Evolutionary conservation across 2,113 vertebrate genomes (phyloP).

Genomic region (Leptocoma aspasia): DNA sequence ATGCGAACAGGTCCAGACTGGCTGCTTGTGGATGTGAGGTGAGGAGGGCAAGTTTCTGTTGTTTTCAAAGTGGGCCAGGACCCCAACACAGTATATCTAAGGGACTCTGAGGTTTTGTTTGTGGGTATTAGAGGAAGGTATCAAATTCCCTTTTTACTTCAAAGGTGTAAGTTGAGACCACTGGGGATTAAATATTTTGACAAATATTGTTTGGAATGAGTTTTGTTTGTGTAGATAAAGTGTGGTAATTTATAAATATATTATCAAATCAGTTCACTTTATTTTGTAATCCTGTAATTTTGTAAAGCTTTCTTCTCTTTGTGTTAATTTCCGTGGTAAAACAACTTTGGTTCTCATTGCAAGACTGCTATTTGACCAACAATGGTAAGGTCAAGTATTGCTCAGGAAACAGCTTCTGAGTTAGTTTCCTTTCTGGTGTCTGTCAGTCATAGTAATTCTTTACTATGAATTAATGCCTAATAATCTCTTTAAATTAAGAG

Average conservation of each 20-base stretch:
- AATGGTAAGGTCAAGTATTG: neutral
- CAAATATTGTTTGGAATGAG: neutral
- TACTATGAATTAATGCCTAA: constrained; percentile 11
- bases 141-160: neutral
- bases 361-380: neutral
- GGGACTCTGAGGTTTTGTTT: neutral
- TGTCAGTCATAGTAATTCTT: neutral
- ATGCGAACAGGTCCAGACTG: neutral
- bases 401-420: neutral
- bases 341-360: neutral
- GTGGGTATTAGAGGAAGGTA: neutral
- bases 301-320: neutral
- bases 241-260: neutral
- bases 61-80: neutral
- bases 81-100: fast-evolving
- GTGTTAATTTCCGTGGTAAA: neutral
- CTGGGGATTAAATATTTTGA: neutral
- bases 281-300: neutral
- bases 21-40: neutral
- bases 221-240: neutral
- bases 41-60: neutral
- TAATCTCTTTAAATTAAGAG: constrained; percentile 22
- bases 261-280: neutral
- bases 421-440: neutral
- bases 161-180: neutral